Percentiles rank a stretch among this genome's conserved stretches.
Evolutionary conservation across 2,888 invertebrate species (phyloP).

Genomic region (Stenolophus ochropezus): DNA sequence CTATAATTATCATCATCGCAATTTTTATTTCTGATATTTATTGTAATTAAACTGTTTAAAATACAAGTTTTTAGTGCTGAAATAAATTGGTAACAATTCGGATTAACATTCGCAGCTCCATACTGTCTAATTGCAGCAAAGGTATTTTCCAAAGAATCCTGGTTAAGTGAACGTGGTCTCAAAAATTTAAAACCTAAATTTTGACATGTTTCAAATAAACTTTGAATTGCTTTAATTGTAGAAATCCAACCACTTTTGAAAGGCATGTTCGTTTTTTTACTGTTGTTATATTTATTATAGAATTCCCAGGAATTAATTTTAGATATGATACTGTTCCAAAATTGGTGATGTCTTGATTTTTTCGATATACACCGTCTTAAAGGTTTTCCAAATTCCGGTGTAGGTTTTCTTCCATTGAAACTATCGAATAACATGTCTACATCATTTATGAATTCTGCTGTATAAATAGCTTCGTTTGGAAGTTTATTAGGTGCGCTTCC

Average conservation of each 20-base stretch:
- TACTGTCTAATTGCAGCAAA: slow-evolving; percentile 15
- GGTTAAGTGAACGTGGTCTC: slow-evolving; percentile 16
- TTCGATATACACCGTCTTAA: slow-evolving; percentile 14
- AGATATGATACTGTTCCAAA: slow-evolving; percentile 3
- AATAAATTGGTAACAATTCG: slow-evolving; percentile 24
- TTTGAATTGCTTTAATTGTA: not conserved
- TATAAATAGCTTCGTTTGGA: slow-evolving; percentile 21
- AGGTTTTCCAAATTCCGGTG: not conserved
- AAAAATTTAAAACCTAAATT: slow-evolving; percentile 38
- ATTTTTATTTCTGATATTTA: slow-evolving; percentile 9
- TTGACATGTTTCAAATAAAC: slow-evolving; percentile 1
- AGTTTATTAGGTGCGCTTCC: slow-evolving; percentile 2
- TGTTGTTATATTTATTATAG: not conserved
- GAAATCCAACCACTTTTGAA: slow-evolving; percentile 32
- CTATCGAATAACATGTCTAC: slow-evolving; percentile 19
- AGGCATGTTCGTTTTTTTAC: slow-evolving; percentile 22
- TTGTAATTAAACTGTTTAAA: slow-evolving; percentile 20
- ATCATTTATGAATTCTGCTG: slow-evolving; percentile 29
- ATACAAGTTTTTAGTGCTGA: slow-evolving; percentile 43
- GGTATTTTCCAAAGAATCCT: slow-evolving; percentile 40
- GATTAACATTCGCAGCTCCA: slow-evolving; percentile 26
- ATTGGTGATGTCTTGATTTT: not conserved
- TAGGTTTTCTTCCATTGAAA: slow-evolving; percentile 9
- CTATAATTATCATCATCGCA: slow-evolving; percentile 23
- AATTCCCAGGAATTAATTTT: slow-evolving; percentile 34